These are phyloP conservation scores for Hephaestus fuliginosus DNA, from an alignment of 2,797 vertebrate species.

Conservation along the genomic window DNA sequence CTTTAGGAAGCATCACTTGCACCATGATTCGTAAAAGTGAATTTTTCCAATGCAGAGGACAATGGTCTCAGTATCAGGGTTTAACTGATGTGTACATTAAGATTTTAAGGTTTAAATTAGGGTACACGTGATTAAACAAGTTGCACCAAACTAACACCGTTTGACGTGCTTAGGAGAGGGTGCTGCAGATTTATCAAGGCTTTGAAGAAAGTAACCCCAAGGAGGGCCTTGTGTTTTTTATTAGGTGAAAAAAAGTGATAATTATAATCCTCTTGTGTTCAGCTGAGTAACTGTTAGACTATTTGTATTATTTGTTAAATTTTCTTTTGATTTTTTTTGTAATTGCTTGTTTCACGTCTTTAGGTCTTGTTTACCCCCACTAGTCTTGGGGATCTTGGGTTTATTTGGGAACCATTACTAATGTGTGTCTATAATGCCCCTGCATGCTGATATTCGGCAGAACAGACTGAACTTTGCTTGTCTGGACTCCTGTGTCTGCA, in stretches of 20 bases:
- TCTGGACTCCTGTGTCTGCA: conserved; percentile 57
- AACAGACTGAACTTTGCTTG: background rate
- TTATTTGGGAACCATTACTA: background rate
- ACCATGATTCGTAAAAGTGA: background rate
- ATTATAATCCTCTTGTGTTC: background rate
- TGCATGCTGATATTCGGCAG: background rate
- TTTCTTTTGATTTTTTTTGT: background rate
- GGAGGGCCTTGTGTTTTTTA: background rate
- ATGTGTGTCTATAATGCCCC: background rate
- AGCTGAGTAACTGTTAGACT: background rate
- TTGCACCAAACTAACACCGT: too few relatives aligned
- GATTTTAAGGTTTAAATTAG: background rate
- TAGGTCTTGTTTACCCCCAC: background rate
- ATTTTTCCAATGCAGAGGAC: background rate
- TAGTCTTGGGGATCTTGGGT: background rate
- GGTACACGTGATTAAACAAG: background rate
- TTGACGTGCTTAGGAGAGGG: background rate
- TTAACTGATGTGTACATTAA: background rate
- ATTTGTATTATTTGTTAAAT: background rate
- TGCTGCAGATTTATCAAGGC: too few relatives aligned
- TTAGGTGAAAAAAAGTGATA: background rate
- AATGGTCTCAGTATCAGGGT: background rate
- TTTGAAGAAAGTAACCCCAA: background rate
- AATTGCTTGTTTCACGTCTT: background rate
- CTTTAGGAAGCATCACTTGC: background rate